Percentiles rank a stretch among this genome's conserved stretches.
These are phyloP conservation scores for Acheta domesticus DNA, from an alignment of 2,888 invertebrate species.

Conservation along the genomic window DNA sequence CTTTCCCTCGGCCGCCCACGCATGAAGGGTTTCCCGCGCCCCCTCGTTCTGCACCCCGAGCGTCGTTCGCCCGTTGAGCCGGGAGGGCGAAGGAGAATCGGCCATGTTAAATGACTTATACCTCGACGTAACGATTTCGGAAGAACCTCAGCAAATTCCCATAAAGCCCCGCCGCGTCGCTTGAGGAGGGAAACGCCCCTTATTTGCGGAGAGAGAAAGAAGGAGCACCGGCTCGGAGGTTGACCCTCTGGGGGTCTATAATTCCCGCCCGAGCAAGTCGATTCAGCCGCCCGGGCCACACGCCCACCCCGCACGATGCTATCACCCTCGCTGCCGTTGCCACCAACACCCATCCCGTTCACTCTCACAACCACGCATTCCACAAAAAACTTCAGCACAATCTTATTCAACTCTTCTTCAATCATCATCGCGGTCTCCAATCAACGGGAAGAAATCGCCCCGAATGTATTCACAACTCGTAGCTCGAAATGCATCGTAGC, in stretches of 20 bases:
- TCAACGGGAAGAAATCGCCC: too few species aligned
- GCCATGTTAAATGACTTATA: conserved; percentile 1
- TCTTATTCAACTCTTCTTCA: not conserved
- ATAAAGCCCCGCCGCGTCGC: not conserved
- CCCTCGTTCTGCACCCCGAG: not conserved
- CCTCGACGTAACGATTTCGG: conserved; percentile 18
- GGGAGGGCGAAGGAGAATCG: not conserved
- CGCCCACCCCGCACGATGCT: not conserved
- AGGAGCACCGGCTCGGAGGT: not conserved
- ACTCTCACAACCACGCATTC: not conserved
- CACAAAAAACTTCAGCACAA: not conserved
- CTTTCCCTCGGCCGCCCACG: too few species aligned
- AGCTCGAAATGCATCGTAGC: too few species aligned
- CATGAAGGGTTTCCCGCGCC: too few species aligned
- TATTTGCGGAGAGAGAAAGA: not conserved
- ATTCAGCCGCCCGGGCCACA: too few species aligned
- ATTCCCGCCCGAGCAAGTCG: not conserved
- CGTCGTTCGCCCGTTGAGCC: not conserved
- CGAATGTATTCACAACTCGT: too few species aligned
- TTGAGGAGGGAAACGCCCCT: not conserved
- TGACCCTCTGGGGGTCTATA: conserved; percentile 4
- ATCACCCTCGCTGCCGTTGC: too few species aligned
- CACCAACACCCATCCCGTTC: not conserved
- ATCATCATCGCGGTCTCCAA: too few species aligned
- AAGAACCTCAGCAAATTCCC: conserved; percentile 18